Evolutionary conservation across 2,888 invertebrate species (phyloP).

Genomic region (Plebejus melissa): DNA sequence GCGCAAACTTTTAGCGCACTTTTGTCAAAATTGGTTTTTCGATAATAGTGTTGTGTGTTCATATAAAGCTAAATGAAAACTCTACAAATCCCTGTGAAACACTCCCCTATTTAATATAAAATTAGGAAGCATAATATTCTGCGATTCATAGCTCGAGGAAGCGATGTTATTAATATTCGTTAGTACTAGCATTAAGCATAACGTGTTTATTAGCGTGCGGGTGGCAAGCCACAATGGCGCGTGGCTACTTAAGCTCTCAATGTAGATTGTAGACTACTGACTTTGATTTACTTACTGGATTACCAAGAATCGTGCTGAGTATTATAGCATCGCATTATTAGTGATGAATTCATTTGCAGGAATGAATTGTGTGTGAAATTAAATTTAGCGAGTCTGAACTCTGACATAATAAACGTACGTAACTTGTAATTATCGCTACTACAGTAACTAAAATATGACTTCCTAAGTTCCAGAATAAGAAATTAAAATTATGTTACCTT

Average conservation of each 20-base stretch:
- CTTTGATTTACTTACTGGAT: slow-evolving; percentile 70
- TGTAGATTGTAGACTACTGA: slow-evolving; percentile 47
- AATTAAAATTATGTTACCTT: no score
- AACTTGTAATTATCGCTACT: no score
- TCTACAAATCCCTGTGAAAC: not conserved
- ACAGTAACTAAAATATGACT: not conserved
- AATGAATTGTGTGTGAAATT: not conserved
- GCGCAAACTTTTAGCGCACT: no score
- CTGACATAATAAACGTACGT: not conserved
- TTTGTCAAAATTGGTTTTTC: no score
- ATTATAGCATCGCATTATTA: slow-evolving; percentile 7
- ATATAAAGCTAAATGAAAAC: not conserved
- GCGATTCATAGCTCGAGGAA: slow-evolving; percentile 60
- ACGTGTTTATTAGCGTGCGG: slow-evolving; percentile 70
- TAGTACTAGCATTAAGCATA: slow-evolving; percentile 48
- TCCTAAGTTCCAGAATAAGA: not conserved
- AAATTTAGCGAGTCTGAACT: not conserved
- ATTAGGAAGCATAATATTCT: slow-evolving; percentile 12
- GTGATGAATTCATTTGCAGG: not conserved
- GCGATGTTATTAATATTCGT: slow-evolving; percentile 70
- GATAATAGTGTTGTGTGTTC: no score
- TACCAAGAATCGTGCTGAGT: slow-evolving; percentile 37
- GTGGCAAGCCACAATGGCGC: slow-evolving; percentile 66
- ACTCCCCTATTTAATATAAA: not conserved
- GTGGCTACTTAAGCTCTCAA: slow-evolving; percentile 65